phyloP scores from a whole-genome alignment of 2,113 vertebrate species.

The Triplophysa rosa region DNA sequence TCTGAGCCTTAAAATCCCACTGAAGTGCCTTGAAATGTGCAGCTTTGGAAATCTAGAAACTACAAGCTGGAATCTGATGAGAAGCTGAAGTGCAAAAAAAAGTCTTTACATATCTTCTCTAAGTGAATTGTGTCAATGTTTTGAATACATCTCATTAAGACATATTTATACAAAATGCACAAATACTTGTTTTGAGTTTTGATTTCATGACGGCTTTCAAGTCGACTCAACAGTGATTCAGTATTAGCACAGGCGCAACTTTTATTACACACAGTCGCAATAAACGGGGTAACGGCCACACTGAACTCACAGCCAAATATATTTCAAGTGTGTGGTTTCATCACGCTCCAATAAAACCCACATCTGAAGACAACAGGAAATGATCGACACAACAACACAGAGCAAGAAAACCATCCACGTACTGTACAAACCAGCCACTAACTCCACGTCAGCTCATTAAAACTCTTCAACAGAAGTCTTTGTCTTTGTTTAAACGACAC shows the following conservation, averaged over 20 bases:
- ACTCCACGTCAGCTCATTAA: constrained; percentile 1
- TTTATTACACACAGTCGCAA: constrained; percentile 24
- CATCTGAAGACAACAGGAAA: constrained; percentile 33
- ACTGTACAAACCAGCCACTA: constrained; percentile 3
- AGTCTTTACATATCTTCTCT: too few species aligned
- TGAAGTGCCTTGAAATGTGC: too few species aligned
- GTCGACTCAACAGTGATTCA: constrained; percentile 21
- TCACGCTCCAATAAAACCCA: constrained; percentile 17
- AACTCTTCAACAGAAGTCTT: neutral
- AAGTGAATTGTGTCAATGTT: too few species aligned
- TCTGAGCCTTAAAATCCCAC: too few species aligned
- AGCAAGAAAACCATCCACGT: neutral
- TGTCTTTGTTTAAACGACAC: neutral
- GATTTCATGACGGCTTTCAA: neutral
- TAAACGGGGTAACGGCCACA: constrained; percentile 23
- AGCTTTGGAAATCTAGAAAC: too few species aligned
- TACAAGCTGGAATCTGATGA: too few species aligned
- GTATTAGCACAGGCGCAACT: constrained; percentile 32
- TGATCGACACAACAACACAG: constrained; percentile 10
- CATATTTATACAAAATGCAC: too few species aligned
- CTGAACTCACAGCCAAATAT: constrained; percentile 40
- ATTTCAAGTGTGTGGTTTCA: constrained; percentile 36
- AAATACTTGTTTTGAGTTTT: too few species aligned
- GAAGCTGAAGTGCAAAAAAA: too few species aligned
- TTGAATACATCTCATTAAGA: too few species aligned